Evolutionary conservation across 37 sponge, comb jelly and placozoan species (phyloP).

Genomic region (Mnemiopsis leidyi): DNA sequence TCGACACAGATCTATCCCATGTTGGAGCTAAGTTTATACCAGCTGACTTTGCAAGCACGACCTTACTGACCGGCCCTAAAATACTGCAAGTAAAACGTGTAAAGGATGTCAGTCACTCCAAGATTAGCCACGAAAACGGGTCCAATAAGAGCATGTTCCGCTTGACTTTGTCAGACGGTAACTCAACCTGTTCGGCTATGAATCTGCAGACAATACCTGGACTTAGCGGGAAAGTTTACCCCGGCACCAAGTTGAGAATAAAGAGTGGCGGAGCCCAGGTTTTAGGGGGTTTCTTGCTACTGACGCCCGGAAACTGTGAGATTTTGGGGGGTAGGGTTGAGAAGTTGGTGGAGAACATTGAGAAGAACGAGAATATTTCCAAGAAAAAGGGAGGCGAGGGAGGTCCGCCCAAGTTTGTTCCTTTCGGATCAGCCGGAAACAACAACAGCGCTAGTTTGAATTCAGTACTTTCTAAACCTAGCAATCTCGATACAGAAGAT

Average conservation of each 20-base stretch:
- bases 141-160: constrained; percentile 47
- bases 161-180: background rate
- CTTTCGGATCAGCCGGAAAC: background rate
- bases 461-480: background rate
- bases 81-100: constrained; percentile 12
- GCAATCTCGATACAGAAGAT: background rate
- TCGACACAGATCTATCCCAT: constrained; percentile 32
- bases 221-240: constrained; percentile 8
- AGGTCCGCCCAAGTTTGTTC: constrained; percentile 42
- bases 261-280: background rate
- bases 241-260: constrained; percentile 32
- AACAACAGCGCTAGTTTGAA: background rate
- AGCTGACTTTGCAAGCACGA: background rate
- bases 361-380: constrained; percentile 39
- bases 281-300: constrained; percentile 15
- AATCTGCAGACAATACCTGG: constrained; percentile 22
- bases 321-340: constrained; percentile 54
- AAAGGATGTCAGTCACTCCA: constrained; percentile 49
- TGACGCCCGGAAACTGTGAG: constrained; percentile 42
- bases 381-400: background rate
- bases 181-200: constrained; percentile 28
- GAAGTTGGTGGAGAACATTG: constrained; percentile 59
- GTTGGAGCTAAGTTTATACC: constrained; percentile 29
- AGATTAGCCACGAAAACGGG: constrained; percentile 49
- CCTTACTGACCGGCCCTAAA: background rate